Evolutionary conservation across 2,888 invertebrate genomes (phyloP), one percentile per base, ranked within the genome.

Genomic region (Lepidochrysops patricia): DNA sequence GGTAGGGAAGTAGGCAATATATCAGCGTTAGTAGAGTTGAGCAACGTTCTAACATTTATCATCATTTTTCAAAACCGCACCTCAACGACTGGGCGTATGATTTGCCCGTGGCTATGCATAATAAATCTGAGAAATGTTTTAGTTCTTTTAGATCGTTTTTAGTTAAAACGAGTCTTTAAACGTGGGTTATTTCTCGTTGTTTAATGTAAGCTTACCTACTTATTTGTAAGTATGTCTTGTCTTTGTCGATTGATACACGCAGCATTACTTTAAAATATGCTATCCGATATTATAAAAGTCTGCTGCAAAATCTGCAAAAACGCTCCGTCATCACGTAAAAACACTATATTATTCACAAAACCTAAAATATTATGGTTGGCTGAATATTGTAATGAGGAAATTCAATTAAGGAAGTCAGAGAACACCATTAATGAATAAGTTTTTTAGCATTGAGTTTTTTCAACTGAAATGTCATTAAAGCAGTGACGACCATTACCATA

Each of bases 71-170:
- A 43, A 9, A 9, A 15, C 19, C 43, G 19, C 43, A 43, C 43
- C 43, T 43, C 19, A 19, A 12, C 43, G 43, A 43, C 19, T 43
- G 43, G 43, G 9, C 19, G 19, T 43, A 43, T 7, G 19, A 43
- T 43, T 43, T 43, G 43, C 43, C 43, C 3, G 43, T 23, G 43
- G 43, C 43, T 43, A 43, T 43, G 43, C 43, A 43, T 43, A 43
- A 43, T 43, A 43, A 43, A 43, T 43, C 43, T 23, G 43, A 12
- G 19, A 19, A 23, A 43, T 43, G 43, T 9, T 15, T 15, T 37
- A 7, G 15, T 6, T 37, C 15, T 2, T 43, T 19, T 43, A 9
- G 7, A 19, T 19, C 19, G 19, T 23, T 43, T 43, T 43, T 19
- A 13, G 43, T 43, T 4, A 6, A 0, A 5, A 35, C 35, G 35